These are phyloP conservation scores for Lamproptera curius DNA, from an alignment of 2,888 invertebrate genomes.

Conservation along the genomic window DNA sequence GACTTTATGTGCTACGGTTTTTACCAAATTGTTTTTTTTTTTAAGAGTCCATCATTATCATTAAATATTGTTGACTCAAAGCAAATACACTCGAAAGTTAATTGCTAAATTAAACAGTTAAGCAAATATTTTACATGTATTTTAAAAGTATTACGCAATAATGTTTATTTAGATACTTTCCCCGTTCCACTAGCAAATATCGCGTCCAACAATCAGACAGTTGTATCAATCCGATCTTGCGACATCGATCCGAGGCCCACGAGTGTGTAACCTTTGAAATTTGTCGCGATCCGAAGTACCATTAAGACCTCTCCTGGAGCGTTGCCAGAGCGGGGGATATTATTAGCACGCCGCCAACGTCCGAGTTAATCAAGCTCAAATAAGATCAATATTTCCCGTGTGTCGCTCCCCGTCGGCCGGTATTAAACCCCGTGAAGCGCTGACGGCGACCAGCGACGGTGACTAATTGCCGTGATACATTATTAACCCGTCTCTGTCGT, in stretches of 20 bases:
- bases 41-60: neutral
- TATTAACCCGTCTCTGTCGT: constrained; percentile 37
- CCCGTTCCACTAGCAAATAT: neutral
- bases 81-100: neutral
- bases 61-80: neutral
- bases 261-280: constrained; percentile 63
- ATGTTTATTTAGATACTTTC: too few relatives aligned
- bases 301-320: constrained; percentile 73
- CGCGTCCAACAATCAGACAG: neutral
- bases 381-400: constrained; percentile 75
- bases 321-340: constrained; percentile 67
- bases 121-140: too few relatives aligned
- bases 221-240: constrained; percentile 18
- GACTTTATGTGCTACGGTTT: neutral
- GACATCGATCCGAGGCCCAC: constrained; percentile 24
- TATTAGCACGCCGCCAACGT: constrained; percentile 73
- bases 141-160: too few relatives aligned
- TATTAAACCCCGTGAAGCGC: constrained; percentile 48
- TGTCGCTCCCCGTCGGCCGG: constrained; percentile 42
- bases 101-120: too few relatives aligned
- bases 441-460: constrained; percentile 30
- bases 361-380: constrained; percentile 76
- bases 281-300: constrained; percentile 72
- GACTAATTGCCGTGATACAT: constrained; percentile 32
- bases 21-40: neutral